These are phyloP conservation scores for Chelonoidis abingdonii DNA, from an alignment of 2,113 vertebrate genomes.

Conservation along the genomic window DNA sequence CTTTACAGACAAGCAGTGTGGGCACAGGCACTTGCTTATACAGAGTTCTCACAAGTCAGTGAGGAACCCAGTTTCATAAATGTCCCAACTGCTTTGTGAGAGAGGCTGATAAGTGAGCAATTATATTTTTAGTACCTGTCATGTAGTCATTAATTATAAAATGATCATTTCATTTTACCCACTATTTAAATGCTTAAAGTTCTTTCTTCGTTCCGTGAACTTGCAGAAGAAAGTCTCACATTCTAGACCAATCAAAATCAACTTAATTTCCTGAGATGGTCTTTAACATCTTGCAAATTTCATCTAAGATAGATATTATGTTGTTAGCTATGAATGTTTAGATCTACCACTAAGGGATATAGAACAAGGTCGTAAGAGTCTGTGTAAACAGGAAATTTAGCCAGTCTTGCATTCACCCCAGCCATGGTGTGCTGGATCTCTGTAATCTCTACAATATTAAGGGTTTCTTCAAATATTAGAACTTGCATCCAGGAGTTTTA, in stretches of 20 bases:
- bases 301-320: not conserved
- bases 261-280: not conserved
- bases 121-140: slow-evolving; percentile 31
- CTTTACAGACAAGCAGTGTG: slow-evolving; percentile 4
- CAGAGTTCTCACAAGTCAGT: not conserved
- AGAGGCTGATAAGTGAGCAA: not conserved
- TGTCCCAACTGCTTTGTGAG: not conserved
- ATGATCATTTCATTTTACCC: not conserved
- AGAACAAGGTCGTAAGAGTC: not conserved
- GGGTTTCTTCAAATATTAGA: not conserved
- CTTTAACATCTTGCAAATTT: not conserved
- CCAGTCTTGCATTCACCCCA: not conserved
- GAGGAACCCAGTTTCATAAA: not conserved
- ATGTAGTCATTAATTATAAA: slow-evolving; percentile 4
- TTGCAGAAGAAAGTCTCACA: not conserved
- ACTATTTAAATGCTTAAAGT: not conserved
- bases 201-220: not conserved
- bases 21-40: not conserved
- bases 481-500: not conserved
- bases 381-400: not conserved
- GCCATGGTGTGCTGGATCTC: not conserved
- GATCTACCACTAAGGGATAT: not conserved
- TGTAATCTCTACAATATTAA: not conserved
- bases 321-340: not conserved
- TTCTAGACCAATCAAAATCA: not conserved